These are phyloP conservation scores for Tenthredo notha DNA, from an alignment of 2,888 invertebrate genomes.

Conservation along the genomic window DNA sequence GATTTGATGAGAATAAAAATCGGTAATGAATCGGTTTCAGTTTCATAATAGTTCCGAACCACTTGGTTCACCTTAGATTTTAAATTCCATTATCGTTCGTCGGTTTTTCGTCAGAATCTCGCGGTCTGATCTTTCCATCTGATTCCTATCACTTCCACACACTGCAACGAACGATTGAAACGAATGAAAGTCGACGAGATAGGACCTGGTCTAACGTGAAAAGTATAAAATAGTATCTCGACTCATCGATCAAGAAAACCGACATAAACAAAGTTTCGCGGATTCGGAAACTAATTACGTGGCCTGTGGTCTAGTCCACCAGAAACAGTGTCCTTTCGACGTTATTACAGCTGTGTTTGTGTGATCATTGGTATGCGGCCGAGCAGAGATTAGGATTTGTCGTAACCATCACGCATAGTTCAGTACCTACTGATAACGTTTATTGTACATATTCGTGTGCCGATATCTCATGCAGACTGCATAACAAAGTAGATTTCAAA, in stretches of 20 bases:
- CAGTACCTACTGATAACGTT: conserved; percentile 27
- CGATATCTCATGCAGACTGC: conserved; percentile 10
- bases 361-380: conserved; percentile 63
- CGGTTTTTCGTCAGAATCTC: not conserved
- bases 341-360: not conserved
- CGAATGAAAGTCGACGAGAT: not conserved
- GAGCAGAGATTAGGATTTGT: conserved; percentile 74
- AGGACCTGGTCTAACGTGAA: not conserved
- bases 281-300: conserved; percentile 10
- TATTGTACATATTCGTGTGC: conserved; percentile 38
- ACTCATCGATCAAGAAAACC: not conserved
- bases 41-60: not conserved
- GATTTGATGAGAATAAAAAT: not conserved
- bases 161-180: not conserved
- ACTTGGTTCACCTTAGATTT: not conserved
- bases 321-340: not conserved
- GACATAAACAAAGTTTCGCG: not conserved
- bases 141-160: not conserved
- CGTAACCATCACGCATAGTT: conserved; percentile 60
- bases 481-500: not conserved
- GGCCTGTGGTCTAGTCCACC: not conserved
- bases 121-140: conserved; percentile 3
- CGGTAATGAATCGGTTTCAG: not conserved
- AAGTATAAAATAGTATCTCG: not conserved
- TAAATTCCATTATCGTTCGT: not conserved